phyloP scores from a whole-genome alignment of 1,140 invertebrate genomes.

The Telenomus remus region DNA sequence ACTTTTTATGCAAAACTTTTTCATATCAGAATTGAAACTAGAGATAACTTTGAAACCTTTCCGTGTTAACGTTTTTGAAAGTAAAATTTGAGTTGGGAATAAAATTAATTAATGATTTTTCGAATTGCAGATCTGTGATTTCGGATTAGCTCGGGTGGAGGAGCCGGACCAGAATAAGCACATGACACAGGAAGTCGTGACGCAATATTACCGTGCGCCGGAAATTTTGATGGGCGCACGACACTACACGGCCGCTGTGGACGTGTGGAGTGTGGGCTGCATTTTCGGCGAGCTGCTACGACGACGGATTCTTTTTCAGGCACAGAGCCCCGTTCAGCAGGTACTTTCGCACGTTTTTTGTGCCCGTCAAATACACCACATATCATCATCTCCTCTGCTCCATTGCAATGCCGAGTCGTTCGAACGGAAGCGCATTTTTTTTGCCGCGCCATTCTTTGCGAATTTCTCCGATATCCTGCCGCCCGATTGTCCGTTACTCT shows the following conservation, averaged over 20 bases:
- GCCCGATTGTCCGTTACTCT: too few species aligned
- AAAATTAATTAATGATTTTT: too few species aligned
- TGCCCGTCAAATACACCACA: conserved; percentile 18
- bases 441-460: conserved; percentile 5
- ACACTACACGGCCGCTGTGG: conserved; percentile 97
- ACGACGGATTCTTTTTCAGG: conserved; percentile 97
- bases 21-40: too few species aligned
- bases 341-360: conserved; percentile 72
- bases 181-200: conserved; percentile 99
- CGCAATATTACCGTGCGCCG: conserved; percentile 98
- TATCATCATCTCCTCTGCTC: conserved; percentile 11
- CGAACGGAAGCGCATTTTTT: conserved; percentile 15
- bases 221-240: conserved; percentile 98
- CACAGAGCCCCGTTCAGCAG: conserved; percentile 95
- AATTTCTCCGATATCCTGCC: conserved; percentile 30
- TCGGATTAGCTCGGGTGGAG: conserved; percentile 95
- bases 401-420: not conserved
- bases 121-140: conserved; percentile 98
- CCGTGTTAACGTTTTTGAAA: too few species aligned
- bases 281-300: conserved; percentile 98
- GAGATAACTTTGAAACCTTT: too few species aligned
- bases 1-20: too few species aligned
- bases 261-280: conserved; percentile 99
- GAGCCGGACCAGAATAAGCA: conserved; percentile 93
- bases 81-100: too few species aligned